Conservation (phyloP, 1,140 invertebrate species). For the Yoshiicerus persimilis region DNA sequence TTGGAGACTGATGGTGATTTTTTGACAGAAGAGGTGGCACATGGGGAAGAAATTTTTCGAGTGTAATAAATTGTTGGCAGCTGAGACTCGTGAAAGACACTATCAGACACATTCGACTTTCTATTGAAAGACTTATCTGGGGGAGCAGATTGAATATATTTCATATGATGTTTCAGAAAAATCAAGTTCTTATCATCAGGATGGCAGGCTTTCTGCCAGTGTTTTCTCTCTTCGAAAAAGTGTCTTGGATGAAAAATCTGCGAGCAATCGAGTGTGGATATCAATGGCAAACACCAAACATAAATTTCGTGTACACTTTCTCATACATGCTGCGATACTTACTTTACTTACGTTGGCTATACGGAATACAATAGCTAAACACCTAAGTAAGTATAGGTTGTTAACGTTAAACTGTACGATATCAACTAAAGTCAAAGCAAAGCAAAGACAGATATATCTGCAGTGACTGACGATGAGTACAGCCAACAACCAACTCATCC, state of each 20-base stretch:
- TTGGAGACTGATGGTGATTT: slow-evolving; percentile 37
- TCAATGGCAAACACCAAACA: slow-evolving; percentile 50
- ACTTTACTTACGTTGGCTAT: neutral
- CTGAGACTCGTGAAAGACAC: slow-evolving; percentile 42
- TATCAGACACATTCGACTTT: slow-evolving; percentile 44
- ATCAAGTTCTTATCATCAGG: slow-evolving; percentile 48
- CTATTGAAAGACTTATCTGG: slow-evolving; percentile 49
- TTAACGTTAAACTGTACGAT: neutral
- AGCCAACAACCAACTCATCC: neutral
- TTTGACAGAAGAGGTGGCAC: slow-evolving; percentile 23
- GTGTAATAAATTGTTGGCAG: slow-evolving; percentile 50
- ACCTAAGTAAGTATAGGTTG: neutral
- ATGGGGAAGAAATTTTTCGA: slow-evolving; percentile 44
- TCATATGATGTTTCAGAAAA: slow-evolving; percentile 50
- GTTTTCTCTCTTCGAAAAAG: slow-evolving; percentile 48
- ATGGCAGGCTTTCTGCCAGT: slow-evolving; percentile 49
- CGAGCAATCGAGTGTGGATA: slow-evolving; percentile 50
- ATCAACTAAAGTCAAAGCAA: neutral
- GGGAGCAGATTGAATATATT: slow-evolving; percentile 50
- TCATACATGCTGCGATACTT: neutral
- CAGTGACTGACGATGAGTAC: neutral
- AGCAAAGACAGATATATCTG: slow-evolving; percentile 8
- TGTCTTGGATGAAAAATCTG: slow-evolving; percentile 51
- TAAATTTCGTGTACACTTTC: slow-evolving; percentile 45
- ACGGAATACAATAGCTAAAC: neutral